Evolutionary conservation across 2,797 vertebrate species (phyloP), one percentile per base, ranked within the genome.

Genomic region (Cichlasoma orientale): DNA sequence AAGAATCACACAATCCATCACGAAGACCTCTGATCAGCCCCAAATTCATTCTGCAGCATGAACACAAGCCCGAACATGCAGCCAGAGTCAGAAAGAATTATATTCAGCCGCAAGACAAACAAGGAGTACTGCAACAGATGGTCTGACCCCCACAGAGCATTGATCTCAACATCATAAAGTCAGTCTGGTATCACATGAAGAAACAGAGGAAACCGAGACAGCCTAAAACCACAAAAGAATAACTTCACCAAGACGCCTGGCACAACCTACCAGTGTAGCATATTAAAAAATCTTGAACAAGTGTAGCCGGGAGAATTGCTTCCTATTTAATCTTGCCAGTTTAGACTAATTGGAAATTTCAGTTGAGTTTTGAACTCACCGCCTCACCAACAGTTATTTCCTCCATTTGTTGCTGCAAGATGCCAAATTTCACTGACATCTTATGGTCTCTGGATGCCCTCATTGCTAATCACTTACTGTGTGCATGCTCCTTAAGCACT

Each of bases 131-230:
- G 61, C 61, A 66, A 47, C 23, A 66, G 61, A 66, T 47, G 61
- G 38, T 47, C 38, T 66, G 61, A 47, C 38, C 61, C 38, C 61
- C 61, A 47, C 23, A 47, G 61, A 47, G 61, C 38, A 66, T 19
- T 66, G 61, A 66, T 66, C 38, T 47, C 38, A 47, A 47, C 61
- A 66, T 66, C 61, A 66, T 27, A 27, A 63, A 66, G 61, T 47
- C 38, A 27, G 59, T 11, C 14, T 66, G 59, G 38, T 4, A 59
- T 59, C 33, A 38, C 57, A 38, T 5, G 33, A 59, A 27, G 38
- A 47, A 66, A 47, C 9, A 66, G 38, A 66, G 23, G 16, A 47
- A 66, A 66, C 21, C 0, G 18, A 66, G 8, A 66, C 61, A 27
- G 16, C 38, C 1, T 3, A 27, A 47, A 27, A 44, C 23, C 61